Conservation (phyloP, 2,113 vertebrate genomes). For the Diadophis punctatus region DNA sequence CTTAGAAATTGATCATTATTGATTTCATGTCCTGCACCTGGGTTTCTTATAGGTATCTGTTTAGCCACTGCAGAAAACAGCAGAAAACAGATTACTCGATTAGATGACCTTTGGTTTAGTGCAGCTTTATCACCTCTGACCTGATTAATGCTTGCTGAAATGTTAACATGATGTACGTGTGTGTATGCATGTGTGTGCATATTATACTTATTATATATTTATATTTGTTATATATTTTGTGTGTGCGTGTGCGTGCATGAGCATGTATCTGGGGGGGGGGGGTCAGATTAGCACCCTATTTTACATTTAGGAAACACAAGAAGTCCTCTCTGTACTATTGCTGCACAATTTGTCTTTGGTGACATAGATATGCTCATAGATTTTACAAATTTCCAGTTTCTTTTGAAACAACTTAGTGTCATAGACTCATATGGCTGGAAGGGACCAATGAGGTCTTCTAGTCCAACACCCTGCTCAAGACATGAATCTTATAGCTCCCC, state of each 20-base stretch:
- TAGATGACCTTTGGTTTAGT: neutral
- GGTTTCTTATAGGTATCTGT: neutral
- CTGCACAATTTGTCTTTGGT: neutral
- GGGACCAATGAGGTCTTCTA: neutral
- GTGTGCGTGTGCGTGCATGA: too few relatives aligned
- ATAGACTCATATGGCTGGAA: neutral
- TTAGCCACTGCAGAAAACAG: neutral
- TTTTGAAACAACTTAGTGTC: neutral
- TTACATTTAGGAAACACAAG: neutral
- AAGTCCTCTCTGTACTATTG: neutral
- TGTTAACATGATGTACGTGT: neutral
- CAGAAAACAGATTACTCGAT: neutral
- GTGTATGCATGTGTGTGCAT: neutral
- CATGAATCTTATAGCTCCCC: neutral
- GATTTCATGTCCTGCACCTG: neutral
- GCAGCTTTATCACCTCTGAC: neutral
- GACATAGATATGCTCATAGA: neutral
- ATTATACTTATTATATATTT: neutral
- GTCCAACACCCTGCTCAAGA: neutral
- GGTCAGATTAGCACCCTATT: neutral
- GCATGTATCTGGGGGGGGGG: neutral
- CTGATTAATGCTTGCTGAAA: neutral
- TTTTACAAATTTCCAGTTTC: neutral
- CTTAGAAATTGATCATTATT: neutral
- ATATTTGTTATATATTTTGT: neutral